A percentile compares a stretch with the other conserved stretches of the same genome.
Conservation (phyloP, 2,888 invertebrate genomes). For the Hydropsyche betteni region DNA sequence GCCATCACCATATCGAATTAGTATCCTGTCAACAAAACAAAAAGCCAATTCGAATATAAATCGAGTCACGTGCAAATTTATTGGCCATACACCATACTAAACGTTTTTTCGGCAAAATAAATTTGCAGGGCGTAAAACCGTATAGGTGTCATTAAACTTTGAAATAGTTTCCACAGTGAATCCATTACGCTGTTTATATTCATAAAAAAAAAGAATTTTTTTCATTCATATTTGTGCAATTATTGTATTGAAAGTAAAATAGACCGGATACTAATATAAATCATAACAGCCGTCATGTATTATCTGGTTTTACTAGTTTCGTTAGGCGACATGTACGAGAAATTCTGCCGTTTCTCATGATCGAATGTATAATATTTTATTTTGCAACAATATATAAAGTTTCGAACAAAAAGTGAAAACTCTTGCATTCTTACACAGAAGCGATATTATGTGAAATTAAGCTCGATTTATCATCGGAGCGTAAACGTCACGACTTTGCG, state of each 20-base stretch:
- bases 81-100: conserved; percentile 18
- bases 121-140: background rate
- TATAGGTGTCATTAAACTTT: no score
- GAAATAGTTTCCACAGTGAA: no score
- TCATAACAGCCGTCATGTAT: background rate
- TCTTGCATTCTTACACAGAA: no score
- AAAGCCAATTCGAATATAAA: conserved; percentile 17
- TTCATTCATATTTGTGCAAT: background rate
- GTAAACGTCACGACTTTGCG: no score
- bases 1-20: conserved; percentile 25
- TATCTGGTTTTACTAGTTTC: conserved; percentile 25
- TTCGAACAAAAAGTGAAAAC: conserved; percentile 17
- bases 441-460: no score
- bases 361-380: no score
- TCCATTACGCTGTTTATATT: no score
- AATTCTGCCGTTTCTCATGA: conserved; percentile 4
- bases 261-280: background rate
- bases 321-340: conserved; percentile 7
- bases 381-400: no score
- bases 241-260: conserved; percentile 24
- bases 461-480: no score
- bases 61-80: conserved; percentile 25
- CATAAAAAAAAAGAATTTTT: background rate
- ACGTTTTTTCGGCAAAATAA: conserved; percentile 11
- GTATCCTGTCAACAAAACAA: conserved; percentile 29